Base-by-base conservation (phyloP, 2,888 invertebrate genomes). In the Polydrusus tereticollis region DNA sequence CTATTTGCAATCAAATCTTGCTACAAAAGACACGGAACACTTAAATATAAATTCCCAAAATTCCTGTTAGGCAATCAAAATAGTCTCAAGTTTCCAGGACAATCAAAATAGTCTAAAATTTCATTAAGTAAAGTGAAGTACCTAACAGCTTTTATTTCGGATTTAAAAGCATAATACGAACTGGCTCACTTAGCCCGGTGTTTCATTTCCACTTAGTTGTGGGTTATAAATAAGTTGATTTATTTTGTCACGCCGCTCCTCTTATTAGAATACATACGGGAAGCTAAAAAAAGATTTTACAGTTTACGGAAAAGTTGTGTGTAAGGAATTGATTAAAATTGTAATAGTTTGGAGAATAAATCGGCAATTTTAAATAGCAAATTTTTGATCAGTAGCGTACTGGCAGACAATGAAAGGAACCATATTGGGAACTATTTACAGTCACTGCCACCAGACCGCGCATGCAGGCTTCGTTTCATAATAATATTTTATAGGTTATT, bases 221-320 rank as follows among this genome's bases (percentile, higher is more conserved):
- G 60, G 47, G 73, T 69, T 73, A 73, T 73, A 73, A 73, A 73
- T 73, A 73, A 69, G 69, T 73, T 73, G 69, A 73, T 73, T 73
- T 73, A 73, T 69, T 73, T 73, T 73, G 73, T 73, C 73, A 69
- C 69, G 73, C 33, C 72, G 72, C 67, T 72, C 72, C 72, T 70
- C 70, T 67, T 57, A 58, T 50, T 23, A 21, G 26, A 29, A 52
- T 29, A 52, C 52, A 52, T 20, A 16, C 12, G 10, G 16, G 7
- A 12, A 16, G 57, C 72, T 72, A 72, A 67, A 72, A 72, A 72
- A 62, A 72, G 72, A 68, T 64, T 64, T 65, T 69, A 26, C 8
- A 29, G 38, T 72, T 52, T 58, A 23, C n/a, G 59, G 57, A 69
- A 63, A 66, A 65, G 50, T 29, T 36, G 58, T 36, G 58, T 43